Evolutionary conservation across 2,888 invertebrate genomes (phyloP).

Genomic region (Branchellion lobata): DNA sequence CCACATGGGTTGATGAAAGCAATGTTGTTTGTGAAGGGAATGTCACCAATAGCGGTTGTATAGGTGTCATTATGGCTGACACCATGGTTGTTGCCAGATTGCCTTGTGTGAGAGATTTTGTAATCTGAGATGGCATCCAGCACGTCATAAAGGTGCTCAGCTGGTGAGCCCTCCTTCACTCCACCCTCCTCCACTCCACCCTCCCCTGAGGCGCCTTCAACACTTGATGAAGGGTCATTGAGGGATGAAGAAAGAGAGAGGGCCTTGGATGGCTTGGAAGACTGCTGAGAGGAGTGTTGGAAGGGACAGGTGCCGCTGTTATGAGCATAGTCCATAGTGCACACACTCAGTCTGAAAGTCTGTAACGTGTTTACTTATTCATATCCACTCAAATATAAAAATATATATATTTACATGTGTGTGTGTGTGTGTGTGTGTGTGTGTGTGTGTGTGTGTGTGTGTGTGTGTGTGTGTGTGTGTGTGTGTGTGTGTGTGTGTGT

Average conservation of each 20-base stretch:
- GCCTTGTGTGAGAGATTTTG: neutral
- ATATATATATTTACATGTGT: too few relatives aligned
- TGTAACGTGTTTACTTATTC: too few relatives aligned
- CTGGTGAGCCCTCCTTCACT: neutral
- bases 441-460: too few relatives aligned
- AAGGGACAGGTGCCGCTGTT: neutral
- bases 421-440: too few relatives aligned
- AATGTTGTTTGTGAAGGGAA: conserved; percentile 2
- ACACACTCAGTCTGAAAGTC: conserved; percentile 15
- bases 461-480: too few relatives aligned
- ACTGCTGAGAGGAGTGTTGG: neutral
- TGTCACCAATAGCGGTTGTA: neutral
- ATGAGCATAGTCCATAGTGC: conserved; percentile 19
- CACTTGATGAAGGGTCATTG: neutral
- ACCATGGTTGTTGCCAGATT: neutral
- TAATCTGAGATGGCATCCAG: conserved; percentile 9
- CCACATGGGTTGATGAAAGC: conserved; percentile 12
- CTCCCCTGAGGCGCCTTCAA: too few relatives aligned
- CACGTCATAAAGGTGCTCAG: neutral
- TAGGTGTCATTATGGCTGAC: neutral
- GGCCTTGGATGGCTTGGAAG: neutral
- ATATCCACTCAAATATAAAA: too few relatives aligned
- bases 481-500: too few relatives aligned
- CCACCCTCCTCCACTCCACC: too few relatives aligned
- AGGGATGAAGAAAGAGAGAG: neutral